Evolutionary conservation across 2,888 invertebrate genomes (phyloP).

Genomic region (Drosophila lacicola): DNA sequence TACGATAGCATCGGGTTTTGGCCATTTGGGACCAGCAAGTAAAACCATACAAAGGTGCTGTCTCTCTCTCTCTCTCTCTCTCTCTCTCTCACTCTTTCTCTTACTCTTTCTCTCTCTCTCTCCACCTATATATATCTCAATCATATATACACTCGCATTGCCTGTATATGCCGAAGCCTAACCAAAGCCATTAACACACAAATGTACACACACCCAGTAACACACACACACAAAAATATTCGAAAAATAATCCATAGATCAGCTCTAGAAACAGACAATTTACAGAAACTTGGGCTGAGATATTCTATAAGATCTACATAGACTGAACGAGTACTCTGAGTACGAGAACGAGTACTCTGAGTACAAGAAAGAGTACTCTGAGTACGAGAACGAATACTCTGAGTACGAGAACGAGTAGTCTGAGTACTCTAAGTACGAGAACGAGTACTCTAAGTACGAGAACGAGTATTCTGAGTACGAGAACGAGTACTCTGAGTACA

Average conservation of each 20-base stretch:
- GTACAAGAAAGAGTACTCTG: too few species aligned
- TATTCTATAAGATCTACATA: neutral
- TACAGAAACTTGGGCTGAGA: neutral
- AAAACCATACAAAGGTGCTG: slow-evolving; percentile 93
- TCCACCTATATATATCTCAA: slow-evolving; percentile 9
- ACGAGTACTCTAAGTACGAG: too few species aligned
- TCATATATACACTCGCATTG: slow-evolving; percentile 45
- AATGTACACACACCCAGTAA: slow-evolving; percentile 32
- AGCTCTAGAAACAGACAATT: neutral
- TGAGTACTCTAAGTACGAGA: too few species aligned
- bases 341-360: too few species aligned
- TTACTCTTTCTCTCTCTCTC: slow-evolving; percentile 12
- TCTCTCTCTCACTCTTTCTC: slow-evolving; percentile 9
- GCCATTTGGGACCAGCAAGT: slow-evolving; percentile 94
- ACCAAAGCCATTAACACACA: slow-evolving; percentile 33
- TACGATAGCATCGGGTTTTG: slow-evolving; percentile 98
- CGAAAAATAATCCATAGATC: slow-evolving; percentile 6
- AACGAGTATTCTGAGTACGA: too few species aligned
- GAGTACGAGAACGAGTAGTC: too few species aligned
- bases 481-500: too few species aligned
- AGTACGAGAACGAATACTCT: too few species aligned
- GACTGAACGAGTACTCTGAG: too few species aligned
- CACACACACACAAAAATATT: slow-evolving; percentile 5
- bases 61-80: slow-evolving; percentile 43
- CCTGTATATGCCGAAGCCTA: slow-evolving; percentile 46